Evolutionary conservation across 1,140 invertebrate species (phyloP).

Genomic region (Acyrthosiphon pisum): DNA sequence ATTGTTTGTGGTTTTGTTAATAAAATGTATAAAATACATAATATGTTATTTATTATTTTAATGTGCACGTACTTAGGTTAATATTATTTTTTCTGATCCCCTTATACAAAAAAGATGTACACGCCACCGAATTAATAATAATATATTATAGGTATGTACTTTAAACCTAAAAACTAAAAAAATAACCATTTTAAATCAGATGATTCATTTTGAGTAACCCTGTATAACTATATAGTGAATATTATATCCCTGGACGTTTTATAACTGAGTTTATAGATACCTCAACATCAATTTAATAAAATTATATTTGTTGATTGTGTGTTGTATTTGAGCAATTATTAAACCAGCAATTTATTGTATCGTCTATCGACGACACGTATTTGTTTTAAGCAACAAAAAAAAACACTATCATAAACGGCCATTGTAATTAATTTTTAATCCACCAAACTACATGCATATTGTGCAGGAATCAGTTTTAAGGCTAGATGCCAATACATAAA

Average conservation of each 20-base stretch:
- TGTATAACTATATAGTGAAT: too few species aligned
- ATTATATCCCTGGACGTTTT: neutral
- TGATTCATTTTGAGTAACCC: too few species aligned
- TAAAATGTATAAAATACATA: too few species aligned
- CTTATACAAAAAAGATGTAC: too few species aligned
- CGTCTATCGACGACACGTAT: neutral
- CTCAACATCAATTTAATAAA: neutral
- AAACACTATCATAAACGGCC: neutral
- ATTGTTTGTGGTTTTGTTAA: too few species aligned
- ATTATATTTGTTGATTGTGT: neutral
- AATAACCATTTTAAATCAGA: too few species aligned
- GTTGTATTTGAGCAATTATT: neutral
- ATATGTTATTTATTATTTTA: too few species aligned
- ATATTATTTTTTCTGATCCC: too few species aligned
- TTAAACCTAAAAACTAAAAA: too few species aligned
- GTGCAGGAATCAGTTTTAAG: neutral
- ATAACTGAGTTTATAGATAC: neutral
- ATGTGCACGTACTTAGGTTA: too few species aligned
- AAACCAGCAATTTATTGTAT: neutral
- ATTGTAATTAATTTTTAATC: constrained; percentile 14
- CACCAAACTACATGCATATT: neutral
- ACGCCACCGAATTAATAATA: too few species aligned
- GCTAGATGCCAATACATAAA: neutral
- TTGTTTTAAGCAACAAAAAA: neutral
- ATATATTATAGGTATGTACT: too few species aligned